These are phyloP conservation scores for Marmota monax DNA, from an alignment of 2,113 vertebrate species.

Conservation along the genomic window DNA sequence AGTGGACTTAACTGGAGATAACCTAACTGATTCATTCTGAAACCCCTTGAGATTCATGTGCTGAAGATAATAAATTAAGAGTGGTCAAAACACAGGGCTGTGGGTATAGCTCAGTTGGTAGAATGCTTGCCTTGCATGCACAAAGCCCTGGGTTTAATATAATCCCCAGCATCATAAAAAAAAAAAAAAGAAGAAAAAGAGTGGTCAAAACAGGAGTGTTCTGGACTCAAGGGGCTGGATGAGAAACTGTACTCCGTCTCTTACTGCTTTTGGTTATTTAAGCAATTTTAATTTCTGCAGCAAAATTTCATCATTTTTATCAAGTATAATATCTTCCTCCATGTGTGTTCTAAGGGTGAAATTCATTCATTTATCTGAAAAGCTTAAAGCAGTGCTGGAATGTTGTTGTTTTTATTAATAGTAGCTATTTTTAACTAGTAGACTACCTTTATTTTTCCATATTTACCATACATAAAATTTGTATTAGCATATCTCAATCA, in stretches of 20 bases:
- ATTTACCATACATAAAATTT: not conserved
- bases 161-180: too few species aligned
- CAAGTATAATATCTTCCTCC: not conserved
- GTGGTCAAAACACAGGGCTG: not conserved
- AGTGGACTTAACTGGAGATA: not conserved
- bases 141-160: too few species aligned
- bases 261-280: not conserved
- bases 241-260: not conserved
- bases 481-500: not conserved
- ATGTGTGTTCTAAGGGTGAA: not conserved
- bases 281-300: not conserved
- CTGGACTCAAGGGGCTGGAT: not conserved
- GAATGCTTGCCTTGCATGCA: too few species aligned
- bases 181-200: too few species aligned
- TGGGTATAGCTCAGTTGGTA: too few species aligned
- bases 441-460: not conserved
- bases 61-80: not conserved
- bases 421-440: not conserved
- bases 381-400: not conserved
- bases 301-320: not conserved
- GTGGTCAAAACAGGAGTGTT: not conserved
- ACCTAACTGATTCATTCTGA: not conserved
- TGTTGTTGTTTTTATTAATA: constrained; percentile 2
- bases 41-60: not conserved
- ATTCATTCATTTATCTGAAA: not conserved